Evolutionary conservation across 2,113 vertebrate genomes (phyloP).

Genomic region (Anolis carolinensis): DNA sequence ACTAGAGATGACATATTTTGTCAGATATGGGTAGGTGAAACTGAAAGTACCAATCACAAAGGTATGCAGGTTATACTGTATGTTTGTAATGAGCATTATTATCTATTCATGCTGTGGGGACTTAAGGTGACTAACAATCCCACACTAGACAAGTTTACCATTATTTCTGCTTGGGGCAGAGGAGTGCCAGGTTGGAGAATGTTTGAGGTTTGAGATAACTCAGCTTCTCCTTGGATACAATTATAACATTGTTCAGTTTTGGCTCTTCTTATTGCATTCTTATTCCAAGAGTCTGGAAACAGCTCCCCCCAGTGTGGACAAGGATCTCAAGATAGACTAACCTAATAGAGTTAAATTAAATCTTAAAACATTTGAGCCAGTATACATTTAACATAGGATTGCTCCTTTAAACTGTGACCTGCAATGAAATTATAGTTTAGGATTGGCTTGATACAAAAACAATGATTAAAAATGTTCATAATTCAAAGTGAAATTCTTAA

Average conservation of each 20-base stretch:
- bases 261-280: background rate
- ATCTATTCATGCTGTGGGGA: too few relatives aligned
- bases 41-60: too few relatives aligned
- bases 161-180: background rate
- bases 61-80: too few relatives aligned
- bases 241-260: background rate
- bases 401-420: conserved; percentile 60
- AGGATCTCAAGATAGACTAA: background rate
- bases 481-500: conserved; percentile 65
- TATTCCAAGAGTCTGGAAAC: background rate
- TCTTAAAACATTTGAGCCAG: background rate
- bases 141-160: too few relatives aligned
- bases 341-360: background rate
- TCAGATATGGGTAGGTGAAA: too few relatives aligned
- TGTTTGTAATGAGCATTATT: too few relatives aligned
- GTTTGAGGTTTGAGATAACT: background rate
- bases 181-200: background rate
- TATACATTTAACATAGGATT: background rate
- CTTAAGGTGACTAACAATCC: too few relatives aligned
- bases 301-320: background rate
- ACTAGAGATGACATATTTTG: too few relatives aligned
- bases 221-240: background rate
- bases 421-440: conserved; percentile 67
- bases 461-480: conserved; percentile 54
- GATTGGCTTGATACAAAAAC: conserved; percentile 60